Evolutionary conservation across 2,797 vertebrate genomes (phyloP), one percentile per base, ranked within the genome.

Genomic region (Melanotaenia maccullochi): DNA sequence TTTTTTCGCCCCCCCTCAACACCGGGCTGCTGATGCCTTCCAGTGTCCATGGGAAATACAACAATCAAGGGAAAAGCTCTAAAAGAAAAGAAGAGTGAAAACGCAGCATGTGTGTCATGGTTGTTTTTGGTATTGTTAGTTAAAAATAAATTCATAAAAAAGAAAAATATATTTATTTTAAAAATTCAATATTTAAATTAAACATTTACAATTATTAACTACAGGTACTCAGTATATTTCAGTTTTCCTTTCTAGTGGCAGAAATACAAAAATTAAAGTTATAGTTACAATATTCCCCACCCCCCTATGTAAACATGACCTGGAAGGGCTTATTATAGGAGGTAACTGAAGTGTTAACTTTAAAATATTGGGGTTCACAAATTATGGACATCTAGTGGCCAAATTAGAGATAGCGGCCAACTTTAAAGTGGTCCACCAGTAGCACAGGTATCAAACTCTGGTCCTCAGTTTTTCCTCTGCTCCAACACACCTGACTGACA

Each of bases 41-140:
- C 80, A 75, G 86, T 86, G 85, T 91, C 87, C 89, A 18, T 90
- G 80, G 91, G 90, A 92, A 92, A 92, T 83, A 88, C 67, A 69
- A 68, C 73, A 72, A 85, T 79, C 78, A 57, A 33, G n/a, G 1
- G 65, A 38, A 52, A 47, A 65, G 38, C 57, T 68, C 22, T 28
- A 16, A 33, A 44, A 38, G 49, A 8, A 18, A 20, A 20, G 12
- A 44, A 7, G 42, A 20, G 42, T 20, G 60, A 40, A 22, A 5
- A 55, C 2, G 14, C 20, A 1, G 6, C 1, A 18, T 3, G 20
- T 52, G 14, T 33, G 33, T 14, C 30, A 35, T 22, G 36, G 47
- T 9, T 62, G 22, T 12, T 0, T 30, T 42, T 42, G 12, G 42
- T 12, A 11, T 16, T 22, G 28, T 8, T 22, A 9, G 1, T 60